Conservation (phyloP, 2,888 invertebrate genomes). For the Falcaria lacertinaria region DNA sequence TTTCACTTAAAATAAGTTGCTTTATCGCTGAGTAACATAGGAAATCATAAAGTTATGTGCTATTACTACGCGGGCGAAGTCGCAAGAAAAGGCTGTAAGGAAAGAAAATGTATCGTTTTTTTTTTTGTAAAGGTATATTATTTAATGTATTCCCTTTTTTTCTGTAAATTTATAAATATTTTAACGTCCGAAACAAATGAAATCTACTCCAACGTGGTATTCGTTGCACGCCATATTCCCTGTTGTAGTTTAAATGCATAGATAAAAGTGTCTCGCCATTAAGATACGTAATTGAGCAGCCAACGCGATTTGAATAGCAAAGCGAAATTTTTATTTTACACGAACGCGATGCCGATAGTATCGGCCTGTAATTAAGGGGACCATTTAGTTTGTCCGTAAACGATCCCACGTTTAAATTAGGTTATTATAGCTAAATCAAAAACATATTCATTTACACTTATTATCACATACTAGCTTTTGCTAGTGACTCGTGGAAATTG, state of each 20-base stretch:
- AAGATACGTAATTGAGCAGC: constrained; percentile 55
- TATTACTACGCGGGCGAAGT: too few species aligned
- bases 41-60: too few species aligned
- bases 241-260: constrained; percentile 6
- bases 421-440: too few species aligned
- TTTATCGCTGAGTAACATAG: too few species aligned
- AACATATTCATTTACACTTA: constrained; percentile 35
- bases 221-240: constrained; percentile 20
- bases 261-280: constrained; percentile 18
- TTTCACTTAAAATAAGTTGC: too few species aligned
- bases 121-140: too few species aligned
- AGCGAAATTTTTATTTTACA: constrained; percentile 67
- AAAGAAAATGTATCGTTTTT: too few species aligned
- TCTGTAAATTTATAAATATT: too few species aligned
- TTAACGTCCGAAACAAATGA: not conserved
- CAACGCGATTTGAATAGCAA: constrained; percentile 65
- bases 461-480: too few species aligned
- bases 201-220: constrained; percentile 13
- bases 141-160: too few species aligned
- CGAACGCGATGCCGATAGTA: constrained; percentile 61
- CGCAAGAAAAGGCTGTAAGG: too few species aligned
- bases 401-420: constrained; percentile 41
- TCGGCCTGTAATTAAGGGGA: constrained; percentile 62
- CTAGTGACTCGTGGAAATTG: too few species aligned
- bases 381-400: constrained; percentile 66